These are phyloP conservation scores for Darwinula stevensoni DNA, from an alignment of 2,888 invertebrate species.

Conservation along the genomic window DNA sequence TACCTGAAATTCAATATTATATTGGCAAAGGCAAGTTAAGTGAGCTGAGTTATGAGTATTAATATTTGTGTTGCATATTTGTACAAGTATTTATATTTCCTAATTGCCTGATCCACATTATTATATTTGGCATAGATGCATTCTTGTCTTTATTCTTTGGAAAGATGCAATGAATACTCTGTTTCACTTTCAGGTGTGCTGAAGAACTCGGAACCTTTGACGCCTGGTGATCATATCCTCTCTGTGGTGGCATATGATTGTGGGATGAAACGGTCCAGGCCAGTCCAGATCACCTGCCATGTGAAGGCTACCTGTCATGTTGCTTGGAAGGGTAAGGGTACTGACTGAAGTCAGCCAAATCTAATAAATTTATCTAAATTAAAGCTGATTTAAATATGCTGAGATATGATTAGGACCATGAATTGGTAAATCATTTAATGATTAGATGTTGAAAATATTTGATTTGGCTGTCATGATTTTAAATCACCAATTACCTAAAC, in stretches of 20 bases:
- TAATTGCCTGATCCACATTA: no score
- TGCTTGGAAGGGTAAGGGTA: conserved; percentile 35
- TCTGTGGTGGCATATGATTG: conserved; percentile 93
- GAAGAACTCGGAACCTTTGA: conserved; percentile 69
- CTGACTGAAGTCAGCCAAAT: background rate
- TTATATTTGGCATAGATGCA: no score
- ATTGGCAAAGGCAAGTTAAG: no score
- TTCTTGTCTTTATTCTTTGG: no score
- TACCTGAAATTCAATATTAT: no score
- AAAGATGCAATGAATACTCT: no score
- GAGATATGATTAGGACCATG: background rate
- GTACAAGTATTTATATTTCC: no score
- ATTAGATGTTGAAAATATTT: no score
- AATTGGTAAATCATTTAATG: background rate
- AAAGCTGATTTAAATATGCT: conserved; percentile 11
- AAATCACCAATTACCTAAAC: no score
- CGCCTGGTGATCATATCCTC: conserved; percentile 82
- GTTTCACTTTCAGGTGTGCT: conserved; percentile 44
- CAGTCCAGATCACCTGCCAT: conserved; percentile 86
- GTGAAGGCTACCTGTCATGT: conserved; percentile 49
- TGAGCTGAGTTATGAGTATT: no score
- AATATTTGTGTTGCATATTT: no score
- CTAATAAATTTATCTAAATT: background rate
- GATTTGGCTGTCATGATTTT: no score
- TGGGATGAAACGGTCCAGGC: conserved; percentile 73